Conservation (phyloP, 2,797 vertebrate species). For the Naso thynnoides region DNA sequence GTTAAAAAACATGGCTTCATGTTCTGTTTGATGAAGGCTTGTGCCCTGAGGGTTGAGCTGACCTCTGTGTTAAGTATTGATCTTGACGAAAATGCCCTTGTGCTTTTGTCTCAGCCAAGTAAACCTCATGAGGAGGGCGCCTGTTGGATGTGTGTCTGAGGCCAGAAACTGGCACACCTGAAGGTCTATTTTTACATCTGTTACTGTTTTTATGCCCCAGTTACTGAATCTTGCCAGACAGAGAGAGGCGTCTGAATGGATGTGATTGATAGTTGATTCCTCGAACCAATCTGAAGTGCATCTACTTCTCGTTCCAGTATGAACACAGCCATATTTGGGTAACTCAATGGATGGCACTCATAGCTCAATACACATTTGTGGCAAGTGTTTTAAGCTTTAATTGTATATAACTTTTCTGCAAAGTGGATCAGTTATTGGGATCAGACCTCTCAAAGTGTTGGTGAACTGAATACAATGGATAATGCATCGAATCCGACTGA, state of each 20-base stretch:
- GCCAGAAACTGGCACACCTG: conserved; percentile 46
- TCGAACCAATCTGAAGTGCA: conserved; percentile 30
- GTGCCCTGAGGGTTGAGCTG: conserved; percentile 29
- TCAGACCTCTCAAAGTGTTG: background rate
- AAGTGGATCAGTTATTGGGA: conserved; percentile 26
- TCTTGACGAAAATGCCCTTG: conserved; percentile 38
- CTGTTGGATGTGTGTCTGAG: conserved; percentile 31
- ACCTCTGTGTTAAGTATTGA: conserved; percentile 49
- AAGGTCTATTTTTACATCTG: conserved; percentile 48
- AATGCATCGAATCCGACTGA: conserved; percentile 20
- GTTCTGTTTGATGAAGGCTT: conserved; percentile 24
- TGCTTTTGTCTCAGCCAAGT: conserved; percentile 39
- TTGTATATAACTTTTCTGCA: conserved; percentile 1
- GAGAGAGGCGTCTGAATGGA: conserved; percentile 32
- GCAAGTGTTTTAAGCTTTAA: conserved; percentile 17
- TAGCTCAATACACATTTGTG: conserved; percentile 7
- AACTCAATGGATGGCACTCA: background rate
- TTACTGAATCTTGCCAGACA: conserved; percentile 47
- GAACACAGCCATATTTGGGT: background rate
- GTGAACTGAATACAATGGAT: conserved; percentile 7
- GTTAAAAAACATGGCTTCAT: conserved; percentile 21
- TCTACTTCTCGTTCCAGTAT: conserved; percentile 27
- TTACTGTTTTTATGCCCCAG: conserved; percentile 43
- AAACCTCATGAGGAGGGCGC: conserved; percentile 33
- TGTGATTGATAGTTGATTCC: conserved; percentile 58